Conservation (phyloP, 2,888 invertebrate species). For the Patella depressa region DNA sequence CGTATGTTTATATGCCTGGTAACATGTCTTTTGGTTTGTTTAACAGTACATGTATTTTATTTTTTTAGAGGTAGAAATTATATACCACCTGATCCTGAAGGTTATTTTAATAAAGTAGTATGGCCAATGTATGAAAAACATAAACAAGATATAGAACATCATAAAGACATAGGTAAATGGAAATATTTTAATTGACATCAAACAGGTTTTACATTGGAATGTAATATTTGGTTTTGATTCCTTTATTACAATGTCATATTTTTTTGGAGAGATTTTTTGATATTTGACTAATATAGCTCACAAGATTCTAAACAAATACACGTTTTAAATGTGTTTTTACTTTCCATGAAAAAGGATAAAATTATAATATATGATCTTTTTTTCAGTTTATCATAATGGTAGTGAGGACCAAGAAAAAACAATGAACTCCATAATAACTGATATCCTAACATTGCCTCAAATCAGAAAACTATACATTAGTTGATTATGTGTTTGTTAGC, state of each 20-base stretch:
- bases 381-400: constrained; percentile 15
- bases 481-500: no score
- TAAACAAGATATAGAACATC: constrained; percentile 49
- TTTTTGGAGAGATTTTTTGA: no score
- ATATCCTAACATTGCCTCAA: neutral
- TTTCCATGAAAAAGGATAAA: neutral
- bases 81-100: constrained; percentile 87
- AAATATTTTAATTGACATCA: neutral
- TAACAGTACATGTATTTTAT: neutral
- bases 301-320: no score
- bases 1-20: no score
- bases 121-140: constrained; percentile 85
- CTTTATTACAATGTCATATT: no score
- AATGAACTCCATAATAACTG: constrained; percentile 7
- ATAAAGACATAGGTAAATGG: constrained; percentile 55
- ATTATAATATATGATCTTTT: neutral
- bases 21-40: no score
- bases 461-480: neutral
- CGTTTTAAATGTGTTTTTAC: neutral
- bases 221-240: no score
- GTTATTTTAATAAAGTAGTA: constrained; percentile 90
- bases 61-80: constrained; percentile 76
- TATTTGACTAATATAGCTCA: no score
- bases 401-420: neutral
- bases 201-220: no score